Percentiles rank a stretch among this genome's conserved stretches.
Evolutionary conservation across 1,140 invertebrate species (phyloP).

Genomic region (Pseudomyrmex sp.): DNA sequence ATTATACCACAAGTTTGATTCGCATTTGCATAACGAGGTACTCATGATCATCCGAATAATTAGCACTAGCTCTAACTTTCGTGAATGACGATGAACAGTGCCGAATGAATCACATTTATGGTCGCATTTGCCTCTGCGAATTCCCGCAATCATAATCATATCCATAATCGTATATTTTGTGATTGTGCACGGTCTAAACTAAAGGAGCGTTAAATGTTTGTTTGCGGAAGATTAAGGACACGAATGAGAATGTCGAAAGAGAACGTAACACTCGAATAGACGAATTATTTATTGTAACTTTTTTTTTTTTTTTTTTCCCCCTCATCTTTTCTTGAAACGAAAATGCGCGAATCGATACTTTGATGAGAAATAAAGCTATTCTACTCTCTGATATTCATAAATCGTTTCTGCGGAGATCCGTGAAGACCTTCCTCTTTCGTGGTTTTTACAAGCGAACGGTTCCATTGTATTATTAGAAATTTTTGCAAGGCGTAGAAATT

Average conservation of each 20-base stretch:
- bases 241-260: too few relatives aligned
- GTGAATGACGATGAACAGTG: slow-evolving; percentile 31
- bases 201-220: neutral
- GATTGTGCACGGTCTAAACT: slow-evolving; percentile 3
- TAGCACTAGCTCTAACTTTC: slow-evolving; percentile 29
- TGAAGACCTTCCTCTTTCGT: neutral
- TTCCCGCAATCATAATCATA: slow-evolving; percentile 22
- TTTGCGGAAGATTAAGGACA: neutral
- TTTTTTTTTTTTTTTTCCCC: neutral
- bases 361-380: neutral
- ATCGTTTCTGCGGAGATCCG: neutral
- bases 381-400: neutral
- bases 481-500: slow-evolving; percentile 50
- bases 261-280: too few relatives aligned
- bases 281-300: neutral
- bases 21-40: slow-evolving; percentile 24
- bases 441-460: slow-evolving; percentile 31
- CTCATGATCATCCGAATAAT: slow-evolving; percentile 52
- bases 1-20: slow-evolving; percentile 23
- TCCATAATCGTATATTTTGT: neutral
- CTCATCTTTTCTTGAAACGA: neutral
- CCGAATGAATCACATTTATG: slow-evolving; percentile 26
- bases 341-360: neutral
- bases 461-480: slow-evolving; percentile 44
- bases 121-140: slow-evolving; percentile 1